phyloP scores from a whole-genome alignment of 2,888 invertebrate species.

The Chouioia cunea region DNA sequence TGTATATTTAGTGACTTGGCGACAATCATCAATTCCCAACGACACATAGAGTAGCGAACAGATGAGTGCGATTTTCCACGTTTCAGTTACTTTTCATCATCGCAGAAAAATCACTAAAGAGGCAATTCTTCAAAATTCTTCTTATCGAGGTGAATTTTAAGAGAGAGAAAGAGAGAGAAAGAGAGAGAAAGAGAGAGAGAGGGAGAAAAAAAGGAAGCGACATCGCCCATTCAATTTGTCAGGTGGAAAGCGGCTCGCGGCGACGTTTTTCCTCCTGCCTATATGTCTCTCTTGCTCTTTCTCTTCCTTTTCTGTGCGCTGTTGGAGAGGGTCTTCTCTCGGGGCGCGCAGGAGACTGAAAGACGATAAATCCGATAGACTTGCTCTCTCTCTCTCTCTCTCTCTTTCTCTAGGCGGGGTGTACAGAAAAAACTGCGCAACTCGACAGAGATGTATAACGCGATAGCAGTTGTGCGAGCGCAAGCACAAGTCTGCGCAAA shows the following conservation, averaged over 20 bases:
- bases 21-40: too few species aligned
- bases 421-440: constrained; percentile 24
- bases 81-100: too few species aligned
- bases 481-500: neutral
- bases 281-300: neutral
- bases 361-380: constrained; percentile 41
- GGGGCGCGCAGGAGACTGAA: constrained; percentile 6
- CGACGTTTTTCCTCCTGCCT: constrained; percentile 39
- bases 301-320: too few species aligned
- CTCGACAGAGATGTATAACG: neutral
- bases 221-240: too few species aligned
- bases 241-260: constrained; percentile 27
- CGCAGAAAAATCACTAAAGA: too few species aligned
- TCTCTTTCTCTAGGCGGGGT: constrained; percentile 10
- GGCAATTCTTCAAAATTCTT: too few species aligned
- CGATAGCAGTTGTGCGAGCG: constrained; percentile 5
- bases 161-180: neutral
- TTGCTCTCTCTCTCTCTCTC: constrained; percentile 8
- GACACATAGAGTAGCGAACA: too few species aligned
- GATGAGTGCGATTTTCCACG: too few species aligned
- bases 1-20: too few species aligned
- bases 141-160: too few species aligned
- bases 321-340: neutral
- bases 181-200: neutral
- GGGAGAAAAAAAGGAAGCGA: neutral